A percentile compares a stretch with the other conserved stretches of the same genome.
phyloP scores from a whole-genome alignment of 2,888 invertebrate species.

The Chymomyza fuscimana region DNA sequence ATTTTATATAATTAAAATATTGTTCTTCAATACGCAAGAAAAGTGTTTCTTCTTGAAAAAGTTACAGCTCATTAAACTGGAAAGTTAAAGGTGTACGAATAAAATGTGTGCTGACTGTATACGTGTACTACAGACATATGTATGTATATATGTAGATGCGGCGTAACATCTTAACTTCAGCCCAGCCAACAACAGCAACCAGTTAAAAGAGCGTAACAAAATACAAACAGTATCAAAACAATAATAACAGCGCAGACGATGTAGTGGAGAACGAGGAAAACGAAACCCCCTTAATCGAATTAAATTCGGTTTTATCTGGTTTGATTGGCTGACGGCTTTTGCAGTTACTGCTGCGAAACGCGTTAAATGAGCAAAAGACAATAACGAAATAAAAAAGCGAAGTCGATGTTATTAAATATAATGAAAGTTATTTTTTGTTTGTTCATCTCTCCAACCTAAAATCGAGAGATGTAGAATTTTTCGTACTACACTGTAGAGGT shows the following conservation, averaged over 20 bases:
- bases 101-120: too few species aligned
- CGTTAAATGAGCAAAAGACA: constrained; percentile 28
- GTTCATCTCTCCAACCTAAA: background rate
- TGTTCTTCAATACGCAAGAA: too few species aligned
- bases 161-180: constrained; percentile 52
- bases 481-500: too few species aligned
- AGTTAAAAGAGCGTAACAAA: constrained; percentile 49
- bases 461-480: background rate
- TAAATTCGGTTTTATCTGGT: constrained; percentile 77
- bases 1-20: too few species aligned
- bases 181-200: constrained; percentile 30
- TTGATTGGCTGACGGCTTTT: constrained; percentile 53
- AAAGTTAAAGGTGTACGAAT: too few species aligned
- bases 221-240: constrained; percentile 6
- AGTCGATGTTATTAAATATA: constrained; percentile 30
- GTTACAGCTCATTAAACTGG: too few species aligned
- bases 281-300: constrained; percentile 74
- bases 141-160: background rate
- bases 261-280: background rate
- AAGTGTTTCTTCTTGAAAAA: too few species aligned
- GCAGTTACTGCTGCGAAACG: constrained; percentile 21
- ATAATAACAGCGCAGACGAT: background rate
- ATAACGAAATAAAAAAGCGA: constrained; percentile 26
- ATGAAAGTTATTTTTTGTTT: constrained; percentile 24
- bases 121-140: too few species aligned